Evolutionary conservation across 2,113 vertebrate genomes (phyloP), one percentile per base, ranked within the genome.

Genomic region (Sander lucioperca): DNA sequence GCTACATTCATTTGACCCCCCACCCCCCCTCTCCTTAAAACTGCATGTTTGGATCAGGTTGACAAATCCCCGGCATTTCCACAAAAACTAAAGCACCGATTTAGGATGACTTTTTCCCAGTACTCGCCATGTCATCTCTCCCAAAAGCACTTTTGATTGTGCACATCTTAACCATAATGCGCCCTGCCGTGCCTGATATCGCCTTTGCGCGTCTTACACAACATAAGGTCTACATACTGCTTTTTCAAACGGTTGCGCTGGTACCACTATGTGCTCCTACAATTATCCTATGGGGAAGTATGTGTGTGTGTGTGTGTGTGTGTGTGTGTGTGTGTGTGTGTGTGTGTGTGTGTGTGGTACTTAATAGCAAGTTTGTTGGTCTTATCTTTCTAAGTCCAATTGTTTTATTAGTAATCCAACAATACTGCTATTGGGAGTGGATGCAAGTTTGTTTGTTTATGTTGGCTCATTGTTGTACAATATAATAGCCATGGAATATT

Each of bases 1-100:
- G 86, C 71, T 78, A 84, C 67, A 27, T 73, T 36, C 65, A 33
- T 84, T 85, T 87, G 82, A 91, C 76, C 82, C 82, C 54, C 2
- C 25, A 1, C 25, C 25, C 51, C 16, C 30, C 33, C 19, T 15
- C 59, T 65, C 53, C 73, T 78, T 85, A 89, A 87, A 87, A 80
- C 88, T 80, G 78, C 62, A 58, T 88, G 83, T 87, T 84, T 85
- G 81, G 86, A 91, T 87, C 89, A 88, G 45, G 71, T 72, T n/a
- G 72, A 74, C 74, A 88, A 93, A 93, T 89, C 91, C 85, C 74
- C 57, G 13, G 74, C 84, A 73, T 89, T 85, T 82, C 69, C 50
- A 86, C 69, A 79, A 73, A 79, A 86, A 79, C 65, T 50, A 85
- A 84, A 90, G 64, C 80, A 67, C 80, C 15, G 65, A 77, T 88